These are phyloP conservation scores for Pagetopsis macropterus DNA, from an alignment of 2,797 vertebrate genomes.

Conservation along the genomic window DNA sequence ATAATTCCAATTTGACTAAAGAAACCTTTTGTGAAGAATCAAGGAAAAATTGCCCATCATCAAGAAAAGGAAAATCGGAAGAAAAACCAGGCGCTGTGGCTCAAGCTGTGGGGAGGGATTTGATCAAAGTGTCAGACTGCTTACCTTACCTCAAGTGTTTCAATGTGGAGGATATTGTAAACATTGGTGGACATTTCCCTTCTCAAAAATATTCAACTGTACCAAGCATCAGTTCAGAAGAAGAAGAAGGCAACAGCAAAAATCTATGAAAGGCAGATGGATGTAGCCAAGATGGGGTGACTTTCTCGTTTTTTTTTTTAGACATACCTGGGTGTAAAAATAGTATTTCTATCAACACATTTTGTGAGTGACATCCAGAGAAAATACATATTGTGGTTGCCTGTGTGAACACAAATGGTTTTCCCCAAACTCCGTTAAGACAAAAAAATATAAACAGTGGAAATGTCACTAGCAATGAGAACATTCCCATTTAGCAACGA, in stretches of 20 bases:
- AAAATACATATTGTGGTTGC: conserved; percentile 53
- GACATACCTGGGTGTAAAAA: conserved; percentile 57
- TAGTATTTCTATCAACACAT: conserved; percentile 62
- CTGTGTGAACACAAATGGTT: conserved; percentile 52
- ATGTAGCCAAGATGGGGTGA: conserved; percentile 71
- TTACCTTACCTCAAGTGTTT: conserved; percentile 91
- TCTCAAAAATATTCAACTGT: conserved; percentile 71
- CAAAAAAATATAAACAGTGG: conserved; percentile 18
- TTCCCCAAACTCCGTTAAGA: conserved; percentile 39
- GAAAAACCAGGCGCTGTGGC: conserved; percentile 75
- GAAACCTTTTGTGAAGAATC: conserved; percentile 33
- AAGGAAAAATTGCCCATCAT: conserved; percentile 70
- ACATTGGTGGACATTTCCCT: conserved; percentile 80
- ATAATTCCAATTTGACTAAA: conserved; percentile 74
- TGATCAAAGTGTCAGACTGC: conserved; percentile 83
- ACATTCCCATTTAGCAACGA: conserved; percentile 43
- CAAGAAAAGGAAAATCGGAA: conserved; percentile 56
- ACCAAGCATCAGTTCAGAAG: conserved; percentile 58
- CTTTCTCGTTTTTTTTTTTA: conserved; percentile 46
- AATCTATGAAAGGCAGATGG: conserved; percentile 66
- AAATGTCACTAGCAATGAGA: conserved; percentile 22
- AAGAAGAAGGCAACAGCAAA: conserved; percentile 60
- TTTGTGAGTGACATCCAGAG: conserved; percentile 57
- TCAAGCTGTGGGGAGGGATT: conserved; percentile 78
- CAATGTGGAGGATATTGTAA: conserved; percentile 82